Percentiles rank a stretch among this genome's conserved stretches.
Evolutionary conservation across 1,140 invertebrate species (phyloP).

Genomic region (Drosophila sucinea): DNA sequence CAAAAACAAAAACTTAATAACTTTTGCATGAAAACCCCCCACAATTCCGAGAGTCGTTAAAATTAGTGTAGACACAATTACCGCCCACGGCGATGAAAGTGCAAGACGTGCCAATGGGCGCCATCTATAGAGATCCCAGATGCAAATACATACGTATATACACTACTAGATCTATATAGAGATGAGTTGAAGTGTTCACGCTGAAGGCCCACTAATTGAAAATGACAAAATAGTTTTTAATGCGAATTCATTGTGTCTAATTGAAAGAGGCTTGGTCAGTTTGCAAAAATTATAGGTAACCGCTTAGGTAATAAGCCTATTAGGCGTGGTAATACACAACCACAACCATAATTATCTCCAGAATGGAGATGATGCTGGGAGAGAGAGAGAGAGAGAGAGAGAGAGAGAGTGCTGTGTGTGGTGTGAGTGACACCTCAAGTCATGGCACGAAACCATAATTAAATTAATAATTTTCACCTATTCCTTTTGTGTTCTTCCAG

Average conservation of each 20-base stretch:
- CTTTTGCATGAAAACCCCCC: background rate
- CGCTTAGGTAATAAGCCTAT: slow-evolving; percentile 43
- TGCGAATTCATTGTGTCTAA: slow-evolving; percentile 41
- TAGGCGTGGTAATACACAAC: slow-evolving; percentile 47
- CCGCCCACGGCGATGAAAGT: background rate
- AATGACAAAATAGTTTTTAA: slow-evolving; percentile 48
- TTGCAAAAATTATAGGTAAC: slow-evolving; percentile 31
- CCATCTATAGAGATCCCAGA: background rate
- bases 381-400: too few relatives aligned
- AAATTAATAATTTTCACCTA: slow-evolving; percentile 53
- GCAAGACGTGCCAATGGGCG: slow-evolving; percentile 1
- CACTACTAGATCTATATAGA: too few relatives aligned
- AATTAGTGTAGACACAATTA: background rate
- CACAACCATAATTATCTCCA: slow-evolving; percentile 46
- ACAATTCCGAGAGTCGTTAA: background rate
- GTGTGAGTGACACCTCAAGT: slow-evolving; percentile 51
- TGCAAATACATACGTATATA: background rate
- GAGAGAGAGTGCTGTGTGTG: slow-evolving; percentile 1
- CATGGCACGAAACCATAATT: slow-evolving; percentile 55
- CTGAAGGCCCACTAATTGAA: slow-evolving; percentile 38
- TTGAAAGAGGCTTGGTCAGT: slow-evolving; percentile 16
- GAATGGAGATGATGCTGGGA: background rate
- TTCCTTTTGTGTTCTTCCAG: slow-evolving; percentile 32
- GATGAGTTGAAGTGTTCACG: background rate
- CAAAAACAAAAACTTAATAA: background rate